phyloP scores from a whole-genome alignment of 2,797 vertebrate genomes.

The Microchirus variegatus region DNA sequence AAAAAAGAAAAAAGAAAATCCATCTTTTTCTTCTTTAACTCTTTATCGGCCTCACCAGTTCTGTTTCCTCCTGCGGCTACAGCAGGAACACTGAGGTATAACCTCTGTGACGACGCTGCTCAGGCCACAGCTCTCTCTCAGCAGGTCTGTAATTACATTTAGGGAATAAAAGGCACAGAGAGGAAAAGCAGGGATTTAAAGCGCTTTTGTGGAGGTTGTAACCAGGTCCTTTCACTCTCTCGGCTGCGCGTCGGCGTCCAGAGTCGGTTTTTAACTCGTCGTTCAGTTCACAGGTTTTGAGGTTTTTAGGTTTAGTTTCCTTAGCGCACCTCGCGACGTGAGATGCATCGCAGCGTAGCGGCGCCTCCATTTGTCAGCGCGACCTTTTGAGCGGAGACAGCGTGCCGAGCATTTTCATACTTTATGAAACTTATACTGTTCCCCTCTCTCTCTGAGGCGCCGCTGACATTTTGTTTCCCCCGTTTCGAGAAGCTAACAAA shows the following conservation, averaged over 20 bases:
- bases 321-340: not conserved
- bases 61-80: conserved; percentile 54
- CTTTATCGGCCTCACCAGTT: conserved; percentile 71
- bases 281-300: conserved; percentile 25
- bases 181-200: conserved; percentile 71
- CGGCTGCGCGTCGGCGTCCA: conserved; percentile 49
- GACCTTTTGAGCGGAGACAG: not conserved
- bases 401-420: not conserved
- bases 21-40: conserved; percentile 45
- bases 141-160: conserved; percentile 78
- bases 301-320: conserved; percentile 6
- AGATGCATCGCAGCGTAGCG: not conserved
- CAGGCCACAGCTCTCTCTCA: conserved; percentile 57
- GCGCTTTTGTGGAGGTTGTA: conserved; percentile 56
- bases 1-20: too few relatives aligned
- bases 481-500: conserved; percentile 4
- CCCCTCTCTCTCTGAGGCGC: not conserved
- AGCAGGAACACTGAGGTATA: conserved; percentile 44
- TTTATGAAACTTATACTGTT: not conserved
- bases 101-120: conserved; percentile 46
- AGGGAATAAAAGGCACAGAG: conserved; percentile 68
- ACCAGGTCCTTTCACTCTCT: conserved; percentile 36
- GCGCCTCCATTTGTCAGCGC: not conserved
- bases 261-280: conserved; percentile 26
- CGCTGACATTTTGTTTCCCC: not conserved